phyloP scores from a whole-genome alignment of 2,113 vertebrate species.

The Castor canadensis region DNA sequence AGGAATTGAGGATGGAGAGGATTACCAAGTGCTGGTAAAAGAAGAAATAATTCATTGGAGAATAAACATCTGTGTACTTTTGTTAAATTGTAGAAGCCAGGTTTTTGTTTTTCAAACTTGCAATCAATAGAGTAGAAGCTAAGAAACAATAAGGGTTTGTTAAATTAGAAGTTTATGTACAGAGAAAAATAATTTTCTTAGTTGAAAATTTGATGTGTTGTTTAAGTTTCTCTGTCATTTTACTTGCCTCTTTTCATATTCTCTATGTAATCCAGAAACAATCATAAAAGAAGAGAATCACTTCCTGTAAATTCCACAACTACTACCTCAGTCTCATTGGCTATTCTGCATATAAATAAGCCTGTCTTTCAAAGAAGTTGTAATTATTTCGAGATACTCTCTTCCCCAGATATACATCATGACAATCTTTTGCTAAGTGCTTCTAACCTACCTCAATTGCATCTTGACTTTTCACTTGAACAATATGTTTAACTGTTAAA shows the following conservation, averaged over 20 bases:
- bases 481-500: conserved; percentile 70
- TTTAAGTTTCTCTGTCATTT: conserved; percentile 83
- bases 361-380: conserved; percentile 84
- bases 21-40: conserved; percentile 68
- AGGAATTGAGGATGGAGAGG: conserved; percentile 16
- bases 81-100: conserved; percentile 34
- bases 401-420: conserved; percentile 88
- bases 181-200: conserved; percentile 69
- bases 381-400: conserved; percentile 85
- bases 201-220: conserved; percentile 69
- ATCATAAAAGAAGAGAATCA: conserved; percentile 84
- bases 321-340: conserved; percentile 81
- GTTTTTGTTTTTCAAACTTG: not conserved
- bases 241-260: conserved; percentile 89
- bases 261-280: conserved; percentile 87
- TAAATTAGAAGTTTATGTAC: conserved; percentile 61
- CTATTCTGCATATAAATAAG: conserved; percentile 84
- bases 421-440: conserved; percentile 83
- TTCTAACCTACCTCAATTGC: conserved; percentile 78
- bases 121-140: conserved; percentile 22
- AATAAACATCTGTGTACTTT: conserved; percentile 34
- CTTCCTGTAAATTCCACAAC: conserved; percentile 87
- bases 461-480: conserved; percentile 69
- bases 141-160: not conserved
- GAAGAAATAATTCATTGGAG: conserved; percentile 20